These are phyloP conservation scores for Grus americana DNA, from an alignment of 2,113 vertebrate species.

Conservation along the genomic window DNA sequence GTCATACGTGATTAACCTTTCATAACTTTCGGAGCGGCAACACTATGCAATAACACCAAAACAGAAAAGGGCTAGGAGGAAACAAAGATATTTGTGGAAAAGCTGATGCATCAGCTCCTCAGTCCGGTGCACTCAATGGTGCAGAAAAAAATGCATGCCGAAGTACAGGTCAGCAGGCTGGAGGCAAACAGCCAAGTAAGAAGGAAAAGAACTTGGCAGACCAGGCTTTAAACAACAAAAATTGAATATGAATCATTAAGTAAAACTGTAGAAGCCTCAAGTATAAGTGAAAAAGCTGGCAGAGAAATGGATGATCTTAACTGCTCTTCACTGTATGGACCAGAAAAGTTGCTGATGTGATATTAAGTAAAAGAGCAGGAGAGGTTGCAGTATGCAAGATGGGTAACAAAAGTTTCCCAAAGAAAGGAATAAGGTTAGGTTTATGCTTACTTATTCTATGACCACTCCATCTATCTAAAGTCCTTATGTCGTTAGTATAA, in stretches of 20 bases:
- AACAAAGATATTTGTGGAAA: not conserved
- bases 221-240: not conserved
- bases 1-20: not conserved
- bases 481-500: not conserved
- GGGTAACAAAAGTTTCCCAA: not conserved
- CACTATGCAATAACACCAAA: not conserved
- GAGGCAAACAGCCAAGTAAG: not conserved
- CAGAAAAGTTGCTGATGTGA: not conserved
- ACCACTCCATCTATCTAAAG: not conserved
- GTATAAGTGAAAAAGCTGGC: not conserved
- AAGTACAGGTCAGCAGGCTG: not conserved
- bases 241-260: not conserved
- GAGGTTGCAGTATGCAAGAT: not conserved
- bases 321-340: not conserved
- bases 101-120: not conserved
- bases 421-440: not conserved
- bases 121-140: not conserved
- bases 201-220: not conserved
- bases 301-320: not conserved
- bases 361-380: not conserved
- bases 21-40: not conserved
- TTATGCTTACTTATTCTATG: not conserved
- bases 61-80: not conserved
- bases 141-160: not conserved
- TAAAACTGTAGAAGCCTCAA: not conserved